A percentile compares a stretch with the other conserved stretches of the same genome.
These are phyloP conservation scores for Apotomis capreana DNA, from an alignment of 2,888 invertebrate genomes.

Conservation along the genomic window DNA sequence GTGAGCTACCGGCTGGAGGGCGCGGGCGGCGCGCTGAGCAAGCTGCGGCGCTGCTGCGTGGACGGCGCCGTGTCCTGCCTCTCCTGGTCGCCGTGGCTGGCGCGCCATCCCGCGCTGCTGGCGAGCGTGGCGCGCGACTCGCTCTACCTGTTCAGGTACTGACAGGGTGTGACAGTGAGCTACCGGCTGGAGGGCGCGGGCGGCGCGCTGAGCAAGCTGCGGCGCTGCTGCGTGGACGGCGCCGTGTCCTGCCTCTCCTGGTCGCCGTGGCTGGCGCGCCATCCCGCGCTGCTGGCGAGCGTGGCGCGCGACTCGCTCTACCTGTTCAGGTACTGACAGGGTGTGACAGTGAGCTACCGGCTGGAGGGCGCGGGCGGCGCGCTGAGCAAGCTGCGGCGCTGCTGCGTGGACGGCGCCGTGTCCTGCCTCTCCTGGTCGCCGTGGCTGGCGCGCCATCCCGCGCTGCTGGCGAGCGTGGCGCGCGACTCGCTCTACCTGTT, in stretches of 20 bases:
- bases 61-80: conserved; percentile 85
- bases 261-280: conserved; percentile 92
- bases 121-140: conserved; percentile 91
- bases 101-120: conserved; percentile 90
- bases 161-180: no score
- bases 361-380: no score
- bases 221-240: conserved; percentile 85
- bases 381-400: conserved; percentile 84
- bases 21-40: conserved; percentile 51
- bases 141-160: conserved; percentile 85
- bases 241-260: conserved; percentile 86
- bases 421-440: conserved; percentile 90
- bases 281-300: conserved; percentile 91
- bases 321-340: conserved; percentile 78
- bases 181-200: no score
- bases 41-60: conserved; percentile 85
- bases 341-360: no score
- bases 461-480: conserved; percentile 90
- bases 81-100: conserved; percentile 92
- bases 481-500: conserved; percentile 89
- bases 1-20: no score
- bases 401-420: conserved; percentile 81
- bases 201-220: conserved; percentile 74
- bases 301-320: conserved; percentile 89
- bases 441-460: conserved; percentile 92